Conservation (phyloP, 2,888 invertebrate species). For the Morpho achilles region DNA sequence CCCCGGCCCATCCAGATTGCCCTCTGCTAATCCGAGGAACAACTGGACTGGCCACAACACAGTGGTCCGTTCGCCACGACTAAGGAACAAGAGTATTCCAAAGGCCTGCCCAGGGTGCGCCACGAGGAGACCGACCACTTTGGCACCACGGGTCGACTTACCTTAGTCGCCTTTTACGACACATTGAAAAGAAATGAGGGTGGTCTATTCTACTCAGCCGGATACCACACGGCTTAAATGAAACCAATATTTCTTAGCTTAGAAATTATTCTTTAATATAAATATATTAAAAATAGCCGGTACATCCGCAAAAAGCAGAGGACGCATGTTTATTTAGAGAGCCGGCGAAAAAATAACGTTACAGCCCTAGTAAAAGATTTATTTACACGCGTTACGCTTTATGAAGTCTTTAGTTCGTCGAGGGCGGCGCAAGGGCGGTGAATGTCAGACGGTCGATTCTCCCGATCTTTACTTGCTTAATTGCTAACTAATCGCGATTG, state of each 20-base stretch:
- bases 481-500: constrained; percentile 43
- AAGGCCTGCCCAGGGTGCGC: too few relatives aligned
- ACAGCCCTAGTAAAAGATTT: constrained; percentile 20
- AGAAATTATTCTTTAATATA: neutral
- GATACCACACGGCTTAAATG: too few relatives aligned
- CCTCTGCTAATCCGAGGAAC: too few relatives aligned
- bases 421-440: constrained; percentile 51
- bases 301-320: constrained; percentile 6
- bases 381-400: constrained; percentile 22
- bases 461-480: constrained; percentile 51
- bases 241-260: neutral
- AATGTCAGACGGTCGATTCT: constrained; percentile 67
- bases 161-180: too few relatives aligned
- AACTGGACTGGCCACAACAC: too few relatives aligned
- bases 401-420: constrained; percentile 25
- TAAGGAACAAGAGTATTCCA: too few relatives aligned
- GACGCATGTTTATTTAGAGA: constrained; percentile 8
- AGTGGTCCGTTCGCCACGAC: too few relatives aligned
- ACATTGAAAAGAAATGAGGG: too few relatives aligned
- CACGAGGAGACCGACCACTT: too few relatives aligned
- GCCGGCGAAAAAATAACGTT: constrained; percentile 16
- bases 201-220: too few relatives aligned
- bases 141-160: too few relatives aligned
- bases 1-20: too few relatives aligned
- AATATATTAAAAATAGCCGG: neutral